These are phyloP conservation scores for Cardinalis cardinalis DNA, from an alignment of 2,113 vertebrate genomes.

Conservation along the genomic window DNA sequence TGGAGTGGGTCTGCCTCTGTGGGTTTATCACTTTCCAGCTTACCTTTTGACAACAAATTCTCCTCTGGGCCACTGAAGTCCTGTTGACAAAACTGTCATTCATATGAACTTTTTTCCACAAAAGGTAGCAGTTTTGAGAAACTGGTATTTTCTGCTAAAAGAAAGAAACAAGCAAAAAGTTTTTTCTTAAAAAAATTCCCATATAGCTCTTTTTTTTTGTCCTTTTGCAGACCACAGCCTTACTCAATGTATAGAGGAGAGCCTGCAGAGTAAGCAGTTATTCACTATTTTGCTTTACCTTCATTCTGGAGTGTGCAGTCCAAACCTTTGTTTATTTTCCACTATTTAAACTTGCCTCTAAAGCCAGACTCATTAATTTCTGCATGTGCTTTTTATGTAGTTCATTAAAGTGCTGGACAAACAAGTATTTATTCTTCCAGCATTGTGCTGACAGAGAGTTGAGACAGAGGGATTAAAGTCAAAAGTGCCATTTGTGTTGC, in stretches of 20 bases:
- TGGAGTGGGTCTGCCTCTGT: not conserved
- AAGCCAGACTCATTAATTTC: constrained; percentile 21
- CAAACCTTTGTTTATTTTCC: constrained; percentile 1
- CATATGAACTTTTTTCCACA: not conserved
- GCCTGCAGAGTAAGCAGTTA: not conserved
- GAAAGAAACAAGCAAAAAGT: not conserved
- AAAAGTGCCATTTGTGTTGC: not conserved
- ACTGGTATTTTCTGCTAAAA: not conserved
- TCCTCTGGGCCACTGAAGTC: not conserved
- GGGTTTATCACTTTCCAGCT: not conserved
- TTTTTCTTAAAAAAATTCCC: not conserved
- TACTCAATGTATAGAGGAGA: not conserved
- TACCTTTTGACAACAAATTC: not conserved
- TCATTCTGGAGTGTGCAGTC: not conserved
- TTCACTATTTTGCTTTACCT: constrained; percentile 12
- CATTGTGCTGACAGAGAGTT: not conserved
- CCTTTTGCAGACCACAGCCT: not conserved
- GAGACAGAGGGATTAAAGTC: not conserved
- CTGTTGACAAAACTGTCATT: not conserved
- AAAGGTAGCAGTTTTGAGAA: not conserved
- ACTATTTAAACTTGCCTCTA: constrained; percentile 1
- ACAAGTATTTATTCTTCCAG: not conserved
- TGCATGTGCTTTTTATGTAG: not conserved
- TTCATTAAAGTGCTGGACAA: not conserved
- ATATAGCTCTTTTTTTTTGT: not conserved